A percentile compares a stretch with the other conserved stretches of the same genome.
phyloP scores from a whole-genome alignment of 2,113 vertebrate species.

The Hymenochirus boettgeri region DNA sequence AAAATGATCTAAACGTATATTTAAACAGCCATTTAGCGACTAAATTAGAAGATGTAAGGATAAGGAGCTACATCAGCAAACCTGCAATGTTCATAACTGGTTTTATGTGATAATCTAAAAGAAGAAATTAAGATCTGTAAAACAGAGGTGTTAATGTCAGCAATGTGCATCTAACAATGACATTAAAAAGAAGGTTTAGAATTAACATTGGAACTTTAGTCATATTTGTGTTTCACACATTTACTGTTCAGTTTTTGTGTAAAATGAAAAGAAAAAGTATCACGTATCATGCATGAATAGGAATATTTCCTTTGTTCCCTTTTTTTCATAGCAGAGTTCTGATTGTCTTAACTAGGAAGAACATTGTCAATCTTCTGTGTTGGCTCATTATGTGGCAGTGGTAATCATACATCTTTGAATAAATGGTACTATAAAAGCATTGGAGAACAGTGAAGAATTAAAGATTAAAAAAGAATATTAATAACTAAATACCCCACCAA shows the following conservation, averaged over 20 bases:
- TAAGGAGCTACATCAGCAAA: too few species aligned
- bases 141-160: slow-evolving; percentile 7
- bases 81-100: too few species aligned
- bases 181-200: slow-evolving; percentile 8
- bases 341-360: background rate
- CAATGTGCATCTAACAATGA: slow-evolving; percentile 7
- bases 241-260: background rate
- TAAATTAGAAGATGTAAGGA: too few species aligned
- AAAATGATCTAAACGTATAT: too few species aligned
- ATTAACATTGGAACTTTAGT: slow-evolving; percentile 7
- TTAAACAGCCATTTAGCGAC: too few species aligned
- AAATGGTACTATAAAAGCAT: background rate
- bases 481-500: too few species aligned
- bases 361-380: slow-evolving; percentile 5
- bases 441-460: too few species aligned
- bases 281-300: background rate
- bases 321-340: background rate
- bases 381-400: background rate
- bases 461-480: too few species aligned
- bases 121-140: slow-evolving; percentile 8
- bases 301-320: slow-evolving; percentile 11
- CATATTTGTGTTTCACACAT: background rate
- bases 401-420: background rate
- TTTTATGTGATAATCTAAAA: slow-evolving; percentile 5
- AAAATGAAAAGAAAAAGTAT: background rate